phyloP scores from a whole-genome alignment of 2,113 vertebrate species.

The Spermophilus dauricus region DNA sequence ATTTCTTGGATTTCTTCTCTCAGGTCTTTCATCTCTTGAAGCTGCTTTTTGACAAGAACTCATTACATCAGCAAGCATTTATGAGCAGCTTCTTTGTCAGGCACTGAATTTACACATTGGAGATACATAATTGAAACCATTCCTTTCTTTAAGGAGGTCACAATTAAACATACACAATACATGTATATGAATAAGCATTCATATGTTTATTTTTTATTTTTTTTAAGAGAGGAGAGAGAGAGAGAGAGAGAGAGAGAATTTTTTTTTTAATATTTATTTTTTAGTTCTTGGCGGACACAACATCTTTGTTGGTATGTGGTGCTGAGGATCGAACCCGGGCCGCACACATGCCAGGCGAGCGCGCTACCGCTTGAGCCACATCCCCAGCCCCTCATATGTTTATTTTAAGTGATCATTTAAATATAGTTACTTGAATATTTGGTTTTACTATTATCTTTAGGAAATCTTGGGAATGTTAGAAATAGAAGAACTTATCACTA shows the following conservation, averaged over 20 bases:
- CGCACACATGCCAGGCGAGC: too few relatives aligned
- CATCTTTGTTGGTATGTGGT: too few relatives aligned
- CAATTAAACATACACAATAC: background rate
- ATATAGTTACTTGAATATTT: background rate
- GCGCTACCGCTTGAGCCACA: too few relatives aligned
- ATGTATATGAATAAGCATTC: background rate
- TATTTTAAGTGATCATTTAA: constrained; percentile 34
- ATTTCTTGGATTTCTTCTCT: constrained; percentile 28
- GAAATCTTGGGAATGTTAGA: background rate
- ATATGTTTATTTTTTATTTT: background rate
- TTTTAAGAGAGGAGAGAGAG: too few relatives aligned
- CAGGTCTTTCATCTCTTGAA: background rate
- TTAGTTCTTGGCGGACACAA: too few relatives aligned
- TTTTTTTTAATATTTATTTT: too few relatives aligned
- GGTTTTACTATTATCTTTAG: background rate
- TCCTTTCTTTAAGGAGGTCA: background rate
- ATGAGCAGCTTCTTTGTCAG: background rate
- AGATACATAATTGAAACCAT: background rate
- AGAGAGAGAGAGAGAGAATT: too few relatives aligned
- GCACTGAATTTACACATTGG: background rate
- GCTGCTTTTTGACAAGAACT: background rate
- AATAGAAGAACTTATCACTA: background rate
- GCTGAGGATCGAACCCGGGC: too few relatives aligned
- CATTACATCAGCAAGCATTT: background rate
- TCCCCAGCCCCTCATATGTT: background rate